A percentile compares a stretch with the other conserved stretches of the same genome.
Evolutionary conservation across 2,888 invertebrate species (phyloP).

Genomic region (Rhagium mordax): DNA sequence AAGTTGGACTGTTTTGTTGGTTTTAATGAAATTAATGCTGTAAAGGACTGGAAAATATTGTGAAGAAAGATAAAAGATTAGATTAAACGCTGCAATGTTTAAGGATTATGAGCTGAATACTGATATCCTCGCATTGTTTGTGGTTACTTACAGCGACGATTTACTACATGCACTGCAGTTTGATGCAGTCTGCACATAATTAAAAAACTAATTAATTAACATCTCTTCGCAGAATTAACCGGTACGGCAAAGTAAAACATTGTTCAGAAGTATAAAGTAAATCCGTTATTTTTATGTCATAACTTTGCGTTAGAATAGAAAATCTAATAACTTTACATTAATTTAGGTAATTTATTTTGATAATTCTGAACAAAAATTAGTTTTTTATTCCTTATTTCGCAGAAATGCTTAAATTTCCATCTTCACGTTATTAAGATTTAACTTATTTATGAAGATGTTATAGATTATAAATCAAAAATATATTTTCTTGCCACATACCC

Average conservation of each 20-base stretch:
- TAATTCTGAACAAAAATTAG: too few species aligned
- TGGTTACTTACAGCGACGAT: constrained; percentile 37
- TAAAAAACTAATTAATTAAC: constrained; percentile 15
- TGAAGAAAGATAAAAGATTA: constrained; percentile 2
- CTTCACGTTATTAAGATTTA: too few species aligned
- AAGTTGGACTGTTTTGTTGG: neutral
- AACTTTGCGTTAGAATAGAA: too few species aligned
- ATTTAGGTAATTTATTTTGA: too few species aligned
- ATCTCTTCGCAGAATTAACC: neutral
- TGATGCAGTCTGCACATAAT: constrained; percentile 20
- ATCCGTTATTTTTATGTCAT: too few species aligned
- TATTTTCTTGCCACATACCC: too few species aligned
- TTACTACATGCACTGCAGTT: constrained; percentile 33
- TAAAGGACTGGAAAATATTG: constrained; percentile 3
- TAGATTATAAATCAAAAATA: too few species aligned
- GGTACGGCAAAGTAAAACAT: neutral
- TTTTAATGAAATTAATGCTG: neutral
- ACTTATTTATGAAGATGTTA: too few species aligned
- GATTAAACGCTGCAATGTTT: constrained; percentile 30
- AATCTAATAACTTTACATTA: too few species aligned
- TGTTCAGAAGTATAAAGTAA: neutral
- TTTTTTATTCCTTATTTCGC: too few species aligned
- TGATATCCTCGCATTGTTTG: constrained; percentile 39
- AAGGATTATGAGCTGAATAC: constrained; percentile 38
- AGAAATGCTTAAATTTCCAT: too few species aligned